These are phyloP conservation scores for Dryobates pubescens DNA, from an alignment of 2,797 vertebrate genomes.

Conservation along the genomic window DNA sequence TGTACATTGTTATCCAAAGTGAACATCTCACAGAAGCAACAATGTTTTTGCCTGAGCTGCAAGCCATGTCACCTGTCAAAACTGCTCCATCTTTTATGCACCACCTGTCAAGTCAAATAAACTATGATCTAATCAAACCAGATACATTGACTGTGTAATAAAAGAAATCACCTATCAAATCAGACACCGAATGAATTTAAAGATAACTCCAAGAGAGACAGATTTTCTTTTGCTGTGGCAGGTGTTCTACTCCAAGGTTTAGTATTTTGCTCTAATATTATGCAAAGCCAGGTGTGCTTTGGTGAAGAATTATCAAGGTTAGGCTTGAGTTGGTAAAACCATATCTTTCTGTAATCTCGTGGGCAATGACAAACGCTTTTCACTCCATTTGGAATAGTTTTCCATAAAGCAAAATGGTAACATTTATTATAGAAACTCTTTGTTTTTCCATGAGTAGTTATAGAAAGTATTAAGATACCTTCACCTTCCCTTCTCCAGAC, in stretches of 20 bases:
- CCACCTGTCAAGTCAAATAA: slow-evolving; percentile 53
- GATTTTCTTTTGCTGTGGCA: neutral
- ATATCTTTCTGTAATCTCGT: neutral
- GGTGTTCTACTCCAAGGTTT: neutral
- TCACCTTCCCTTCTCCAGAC: neutral
- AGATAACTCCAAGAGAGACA: neutral
- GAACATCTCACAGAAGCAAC: neutral
- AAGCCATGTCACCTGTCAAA: slow-evolving; percentile 35
- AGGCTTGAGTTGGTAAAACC: neutral
- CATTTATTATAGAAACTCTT: neutral
- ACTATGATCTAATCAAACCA: slow-evolving; percentile 5
- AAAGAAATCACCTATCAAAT: slow-evolving; percentile 24
- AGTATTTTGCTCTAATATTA: neutral
- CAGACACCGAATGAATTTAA: neutral
- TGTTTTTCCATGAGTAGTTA: neutral
- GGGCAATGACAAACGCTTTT: neutral
- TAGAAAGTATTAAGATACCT: neutral
- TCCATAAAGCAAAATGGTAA: neutral
- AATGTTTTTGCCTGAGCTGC: neutral
- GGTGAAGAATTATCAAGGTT: neutral
- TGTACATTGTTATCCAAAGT: neutral
- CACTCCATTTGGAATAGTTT: neutral
- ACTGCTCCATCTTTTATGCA: neutral
- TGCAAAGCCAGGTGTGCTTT: neutral
- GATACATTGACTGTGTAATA: neutral